Percentiles rank a stretch among this genome's conserved stretches.
phyloP scores from a whole-genome alignment of 2,888 invertebrate genomes.

The Ariolimax columbianus region DNA sequence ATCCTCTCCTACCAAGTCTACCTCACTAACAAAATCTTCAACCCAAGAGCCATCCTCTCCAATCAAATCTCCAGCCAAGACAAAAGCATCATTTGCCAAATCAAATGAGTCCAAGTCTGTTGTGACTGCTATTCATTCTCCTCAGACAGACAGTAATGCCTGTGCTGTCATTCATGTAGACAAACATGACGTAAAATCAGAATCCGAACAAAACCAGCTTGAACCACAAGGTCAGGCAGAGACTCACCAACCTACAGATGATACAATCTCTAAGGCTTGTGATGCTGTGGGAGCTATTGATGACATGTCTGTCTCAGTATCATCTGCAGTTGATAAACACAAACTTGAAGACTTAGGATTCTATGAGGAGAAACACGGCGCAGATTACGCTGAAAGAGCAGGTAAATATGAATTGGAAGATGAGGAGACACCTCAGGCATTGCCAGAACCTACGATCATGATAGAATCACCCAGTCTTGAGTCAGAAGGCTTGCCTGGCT shows the following conservation, averaged over 20 bases:
- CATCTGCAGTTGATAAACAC: slow-evolving; percentile 47
- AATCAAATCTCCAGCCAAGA: slow-evolving; percentile 48
- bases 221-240: slow-evolving; percentile 24
- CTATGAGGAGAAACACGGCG: slow-evolving; percentile 61
- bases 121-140: slow-evolving; percentile 25
- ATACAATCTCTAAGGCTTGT: background rate
- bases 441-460: slow-evolving; percentile 70
- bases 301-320: slow-evolving; percentile 33
- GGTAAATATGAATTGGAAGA: slow-evolving; percentile 54
- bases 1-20: slow-evolving; percentile 55
- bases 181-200: slow-evolving; percentile 37
- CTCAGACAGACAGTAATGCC: slow-evolving; percentile 52
- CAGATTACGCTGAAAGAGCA: slow-evolving; percentile 18
- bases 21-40: slow-evolving; percentile 41
- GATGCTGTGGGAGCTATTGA: slow-evolving; percentile 11
- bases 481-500: slow-evolving; percentile 51
- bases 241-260: background rate
- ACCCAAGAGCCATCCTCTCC: slow-evolving; percentile 51
- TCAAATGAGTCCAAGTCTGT: background rate
- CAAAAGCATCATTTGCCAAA: slow-evolving; percentile 36
- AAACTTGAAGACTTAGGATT: slow-evolving; percentile 66
- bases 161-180: slow-evolving; percentile 46
- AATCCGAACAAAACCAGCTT: slow-evolving; percentile 45
- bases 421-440: slow-evolving; percentile 67
- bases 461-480: slow-evolving; percentile 61